Percentiles rank a stretch among this genome's conserved stretches.
These are phyloP conservation scores for Thunnus maccoyii DNA, from an alignment of 2,113 vertebrate genomes.

Conservation along the genomic window DNA sequence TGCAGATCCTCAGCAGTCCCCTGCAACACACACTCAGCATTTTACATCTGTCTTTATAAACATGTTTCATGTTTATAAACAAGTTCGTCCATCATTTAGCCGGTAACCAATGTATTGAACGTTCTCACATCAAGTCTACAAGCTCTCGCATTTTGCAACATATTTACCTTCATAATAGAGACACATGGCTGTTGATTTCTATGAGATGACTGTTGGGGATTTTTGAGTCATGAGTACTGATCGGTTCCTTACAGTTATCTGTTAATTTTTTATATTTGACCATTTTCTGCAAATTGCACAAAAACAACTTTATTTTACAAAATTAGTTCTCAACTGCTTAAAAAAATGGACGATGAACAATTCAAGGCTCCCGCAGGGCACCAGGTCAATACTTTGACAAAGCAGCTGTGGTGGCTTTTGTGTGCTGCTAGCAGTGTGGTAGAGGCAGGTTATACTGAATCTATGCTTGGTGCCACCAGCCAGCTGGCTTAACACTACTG, in stretches of 20 bases:
- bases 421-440: not conserved
- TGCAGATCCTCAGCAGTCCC: no score
- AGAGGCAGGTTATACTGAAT: slow-evolving; percentile 39
- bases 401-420: not conserved
- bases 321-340: not conserved
- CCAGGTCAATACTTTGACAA: not conserved
- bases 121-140: no score
- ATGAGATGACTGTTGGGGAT: not conserved
- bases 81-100: no score
- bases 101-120: no score
- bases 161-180: no score
- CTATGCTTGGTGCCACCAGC: slow-evolving; percentile 38
- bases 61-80: no score
- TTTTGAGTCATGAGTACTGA: no score
- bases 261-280: not conserved
- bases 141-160: no score
- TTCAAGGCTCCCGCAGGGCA: slow-evolving; percentile 36
- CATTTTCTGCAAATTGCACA: slow-evolving; percentile 31
- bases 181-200: not conserved
- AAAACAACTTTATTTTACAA: slow-evolving; percentile 23
- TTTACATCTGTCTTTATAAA: no score
- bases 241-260: not conserved
- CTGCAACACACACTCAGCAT: no score
- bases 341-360: slow-evolving; percentile 26
- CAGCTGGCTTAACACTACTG: slow-evolving; percentile 55